phyloP scores from a whole-genome alignment of 1,140 invertebrate genomes.

The Aethina tumida region DNA sequence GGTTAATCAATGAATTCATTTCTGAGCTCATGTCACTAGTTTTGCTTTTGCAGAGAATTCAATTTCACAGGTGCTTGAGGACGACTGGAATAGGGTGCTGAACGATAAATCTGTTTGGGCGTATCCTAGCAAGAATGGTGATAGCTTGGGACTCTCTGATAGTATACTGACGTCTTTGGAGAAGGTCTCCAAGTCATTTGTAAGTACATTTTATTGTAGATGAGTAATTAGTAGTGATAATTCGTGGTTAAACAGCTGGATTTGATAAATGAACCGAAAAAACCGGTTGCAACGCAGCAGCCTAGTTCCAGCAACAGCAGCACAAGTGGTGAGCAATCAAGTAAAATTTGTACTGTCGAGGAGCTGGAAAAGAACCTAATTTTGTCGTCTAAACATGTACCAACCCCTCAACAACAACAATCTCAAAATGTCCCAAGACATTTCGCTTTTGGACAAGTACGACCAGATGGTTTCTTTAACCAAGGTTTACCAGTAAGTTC shows the following conservation, averaged over 20 bases:
- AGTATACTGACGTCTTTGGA: slow-evolving; percentile 22
- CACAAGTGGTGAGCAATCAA: slow-evolving; percentile 7
- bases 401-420: slow-evolving; percentile 18
- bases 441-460: too few species aligned
- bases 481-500: slow-evolving; percentile 26
- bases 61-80: slow-evolving; percentile 46
- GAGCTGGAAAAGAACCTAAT: slow-evolving; percentile 42
- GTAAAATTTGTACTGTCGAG: slow-evolving; percentile 43
- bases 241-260: not conserved
- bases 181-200: slow-evolving; percentile 25
- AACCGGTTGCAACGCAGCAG: too few species aligned
- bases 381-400: not conserved
- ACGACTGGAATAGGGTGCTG: slow-evolving; percentile 10
- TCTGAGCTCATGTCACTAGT: too few species aligned
- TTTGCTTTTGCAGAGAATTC: slow-evolving; percentile 37
- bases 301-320: not conserved
- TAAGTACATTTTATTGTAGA: slow-evolving; percentile 15
- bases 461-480: slow-evolving; percentile 20
- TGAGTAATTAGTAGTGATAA: slow-evolving; percentile 1
- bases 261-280: slow-evolving; percentile 7
- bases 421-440: too few species aligned
- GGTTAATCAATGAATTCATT: slow-evolving; percentile 19
- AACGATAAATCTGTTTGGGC: slow-evolving; percentile 24
- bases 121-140: slow-evolving; percentile 24
- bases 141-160: slow-evolving; percentile 16